Conservation (phyloP, 2,888 invertebrate species). For the Hirudinaria manillensis region DNA sequence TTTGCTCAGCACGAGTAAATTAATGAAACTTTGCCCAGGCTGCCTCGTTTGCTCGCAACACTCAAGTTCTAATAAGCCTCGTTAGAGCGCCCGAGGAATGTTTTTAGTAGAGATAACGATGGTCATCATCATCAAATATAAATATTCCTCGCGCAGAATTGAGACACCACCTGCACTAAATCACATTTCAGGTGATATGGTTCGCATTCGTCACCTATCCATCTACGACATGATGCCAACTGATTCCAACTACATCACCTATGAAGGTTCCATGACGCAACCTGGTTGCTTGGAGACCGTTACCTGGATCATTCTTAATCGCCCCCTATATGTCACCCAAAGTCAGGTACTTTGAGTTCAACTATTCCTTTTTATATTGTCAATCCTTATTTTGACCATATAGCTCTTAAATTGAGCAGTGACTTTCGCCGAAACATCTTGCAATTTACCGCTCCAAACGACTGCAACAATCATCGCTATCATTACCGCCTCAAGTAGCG, state of each 20-base stretch:
- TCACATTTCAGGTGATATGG: neutral
- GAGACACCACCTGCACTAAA: too few species aligned
- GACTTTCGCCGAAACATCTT: too few species aligned
- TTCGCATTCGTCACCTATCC: constrained; percentile 13
- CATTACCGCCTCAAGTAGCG: neutral
- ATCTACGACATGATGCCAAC: constrained; percentile 11
- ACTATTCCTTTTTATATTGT: neutral
- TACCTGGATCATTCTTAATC: constrained; percentile 28
- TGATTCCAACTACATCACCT: constrained; percentile 26
- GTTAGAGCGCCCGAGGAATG: too few species aligned
- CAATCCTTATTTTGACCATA: neutral
- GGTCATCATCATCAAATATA: too few species aligned
- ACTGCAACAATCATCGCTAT: neutral
- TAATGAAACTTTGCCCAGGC: too few species aligned
- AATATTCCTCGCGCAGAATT: too few species aligned
- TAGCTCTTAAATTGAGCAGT: neutral
- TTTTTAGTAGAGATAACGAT: too few species aligned
- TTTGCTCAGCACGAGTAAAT: too few species aligned
- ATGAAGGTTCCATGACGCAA: constrained; percentile 28
- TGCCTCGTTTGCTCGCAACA: too few species aligned
- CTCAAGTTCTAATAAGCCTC: too few species aligned
- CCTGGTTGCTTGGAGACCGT: constrained; percentile 27
- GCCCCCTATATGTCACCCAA: constrained; percentile 17
- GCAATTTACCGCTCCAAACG: too few species aligned
- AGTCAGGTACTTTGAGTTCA: constrained; percentile 10